A percentile compares a stretch with the other conserved stretches of the same genome.
These are phyloP conservation scores for Variabilichromis moorii DNA, from an alignment of 2,113 vertebrate species.

Conservation along the genomic window DNA sequence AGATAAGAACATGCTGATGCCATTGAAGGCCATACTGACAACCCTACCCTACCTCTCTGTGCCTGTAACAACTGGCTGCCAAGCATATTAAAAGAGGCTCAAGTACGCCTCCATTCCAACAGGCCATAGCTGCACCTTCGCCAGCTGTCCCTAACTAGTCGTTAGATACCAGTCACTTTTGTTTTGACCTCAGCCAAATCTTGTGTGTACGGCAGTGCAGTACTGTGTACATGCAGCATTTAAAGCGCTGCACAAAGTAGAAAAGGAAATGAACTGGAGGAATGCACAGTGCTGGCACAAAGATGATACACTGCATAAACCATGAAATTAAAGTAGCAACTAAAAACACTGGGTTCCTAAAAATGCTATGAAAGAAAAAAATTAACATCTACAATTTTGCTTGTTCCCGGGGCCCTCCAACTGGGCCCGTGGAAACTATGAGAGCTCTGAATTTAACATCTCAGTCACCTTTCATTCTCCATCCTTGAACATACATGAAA, in stretches of 20 bases:
- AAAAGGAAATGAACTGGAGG: background rate
- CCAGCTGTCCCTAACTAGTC: background rate
- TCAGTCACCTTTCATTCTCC: background rate
- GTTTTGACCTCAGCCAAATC: background rate
- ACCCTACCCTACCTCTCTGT: constrained; percentile 10
- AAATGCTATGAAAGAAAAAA: background rate
- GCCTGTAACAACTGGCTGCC: background rate
- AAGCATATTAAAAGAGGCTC: background rate
- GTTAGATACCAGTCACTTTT: background rate
- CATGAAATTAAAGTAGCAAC: background rate
- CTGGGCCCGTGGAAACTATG: background rate
- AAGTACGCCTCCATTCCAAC: background rate
- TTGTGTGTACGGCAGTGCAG: background rate
- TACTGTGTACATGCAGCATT: background rate
- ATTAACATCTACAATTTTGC: background rate
- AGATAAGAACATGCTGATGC: constrained; percentile 50
- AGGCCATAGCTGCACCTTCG: background rate
- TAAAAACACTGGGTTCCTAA: background rate
- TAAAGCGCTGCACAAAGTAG: background rate
- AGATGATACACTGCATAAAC: background rate
- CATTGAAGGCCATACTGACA: constrained; percentile 44
- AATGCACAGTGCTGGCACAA: background rate
- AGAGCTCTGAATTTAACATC: background rate
- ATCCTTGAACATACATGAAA: background rate
- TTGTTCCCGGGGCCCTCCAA: background rate